Percentiles rank a stretch among this genome's conserved stretches.
phyloP scores from a whole-genome alignment of 2,797 vertebrate genomes.

The Helarctos malayanus region DNA sequence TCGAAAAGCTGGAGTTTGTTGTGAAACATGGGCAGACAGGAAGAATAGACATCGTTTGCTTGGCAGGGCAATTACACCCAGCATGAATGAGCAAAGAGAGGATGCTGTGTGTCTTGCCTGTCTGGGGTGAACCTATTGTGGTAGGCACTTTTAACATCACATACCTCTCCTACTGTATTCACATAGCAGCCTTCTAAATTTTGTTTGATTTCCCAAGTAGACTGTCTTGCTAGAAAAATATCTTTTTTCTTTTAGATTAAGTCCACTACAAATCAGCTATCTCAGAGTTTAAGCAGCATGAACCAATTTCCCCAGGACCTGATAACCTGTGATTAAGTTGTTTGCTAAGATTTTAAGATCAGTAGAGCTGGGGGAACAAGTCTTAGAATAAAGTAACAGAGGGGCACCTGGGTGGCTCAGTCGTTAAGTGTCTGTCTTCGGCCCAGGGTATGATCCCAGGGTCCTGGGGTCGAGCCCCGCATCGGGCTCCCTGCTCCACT shows the following conservation, averaged over 20 bases:
- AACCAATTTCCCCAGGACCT: slow-evolving; percentile 29
- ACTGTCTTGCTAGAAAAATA: slow-evolving; percentile 36
- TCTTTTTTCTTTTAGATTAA: slow-evolving; percentile 64
- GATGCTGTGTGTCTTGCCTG: background rate
- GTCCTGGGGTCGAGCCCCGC: no score
- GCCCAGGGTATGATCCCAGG: no score
- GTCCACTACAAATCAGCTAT: background rate
- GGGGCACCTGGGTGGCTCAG: no score
- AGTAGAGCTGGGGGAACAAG: background rate
- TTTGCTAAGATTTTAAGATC: background rate
- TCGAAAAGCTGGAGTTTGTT: slow-evolving; percentile 22
- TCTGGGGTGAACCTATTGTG: background rate
- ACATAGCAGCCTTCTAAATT: slow-evolving; percentile 49
- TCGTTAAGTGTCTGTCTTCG: no score
- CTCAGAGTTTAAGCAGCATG: slow-evolving; percentile 12
- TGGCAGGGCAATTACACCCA: background rate
- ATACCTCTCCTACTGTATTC: background rate
- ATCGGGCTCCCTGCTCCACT: no score
- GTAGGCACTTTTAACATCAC: background rate
- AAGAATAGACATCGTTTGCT: slow-evolving; percentile 52
- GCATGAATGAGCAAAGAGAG: background rate
- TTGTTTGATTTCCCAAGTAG: slow-evolving; percentile 60
- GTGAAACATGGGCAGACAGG: slow-evolving; percentile 6
- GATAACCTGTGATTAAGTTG: background rate
- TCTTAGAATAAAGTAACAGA: slow-evolving; percentile 31